Evolutionary conservation across 92 coral and sea anemone genomes (phyloP).

Genomic region (Parazoanthus swiftii): DNA sequence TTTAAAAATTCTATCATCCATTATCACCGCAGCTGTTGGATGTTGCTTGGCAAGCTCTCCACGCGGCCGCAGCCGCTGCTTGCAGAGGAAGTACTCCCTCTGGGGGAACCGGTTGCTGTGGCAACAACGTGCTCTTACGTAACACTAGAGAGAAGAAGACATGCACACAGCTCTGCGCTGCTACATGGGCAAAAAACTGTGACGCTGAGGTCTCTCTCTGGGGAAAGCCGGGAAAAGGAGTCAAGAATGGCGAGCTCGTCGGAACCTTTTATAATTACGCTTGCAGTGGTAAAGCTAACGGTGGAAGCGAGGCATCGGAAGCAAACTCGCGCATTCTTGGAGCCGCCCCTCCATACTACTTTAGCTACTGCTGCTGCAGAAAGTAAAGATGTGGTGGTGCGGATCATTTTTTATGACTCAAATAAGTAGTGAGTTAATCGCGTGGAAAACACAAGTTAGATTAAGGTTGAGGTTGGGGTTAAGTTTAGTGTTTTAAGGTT

Average conservation of each 20-base stretch:
- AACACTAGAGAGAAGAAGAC: slow-evolving; percentile 33
- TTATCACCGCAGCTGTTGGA: slow-evolving; percentile 17
- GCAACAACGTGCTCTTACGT: slow-evolving; percentile 22
- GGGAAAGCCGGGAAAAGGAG: slow-evolving; percentile 36
- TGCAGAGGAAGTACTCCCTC: slow-evolving; percentile 54
- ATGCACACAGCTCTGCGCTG: slow-evolving; percentile 34
- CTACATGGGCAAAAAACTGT: slow-evolving; percentile 18
- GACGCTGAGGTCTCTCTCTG: slow-evolving; percentile 19
- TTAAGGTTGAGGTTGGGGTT: no score
- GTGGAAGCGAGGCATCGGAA: slow-evolving; percentile 34
- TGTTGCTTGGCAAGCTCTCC: slow-evolving; percentile 57
- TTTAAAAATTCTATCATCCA: neutral
- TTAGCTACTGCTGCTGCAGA: slow-evolving; percentile 24
- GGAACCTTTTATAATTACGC: slow-evolving; percentile 33
- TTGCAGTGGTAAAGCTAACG: neutral
- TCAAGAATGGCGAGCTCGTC: slow-evolving; percentile 18
- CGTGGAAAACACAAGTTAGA: no score
- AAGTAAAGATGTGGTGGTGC: neutral
- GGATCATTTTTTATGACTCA: no score
- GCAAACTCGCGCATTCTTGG: neutral
- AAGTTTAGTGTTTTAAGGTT: no score
- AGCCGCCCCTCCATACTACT: slow-evolving; percentile 1
- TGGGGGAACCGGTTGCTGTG: slow-evolving; percentile 43
- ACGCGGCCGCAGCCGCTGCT: slow-evolving; percentile 63
- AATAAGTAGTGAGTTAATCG: no score